Base-by-base conservation (phyloP, 2,113 vertebrate genomes). In the Pterocles orientalis region DNA sequence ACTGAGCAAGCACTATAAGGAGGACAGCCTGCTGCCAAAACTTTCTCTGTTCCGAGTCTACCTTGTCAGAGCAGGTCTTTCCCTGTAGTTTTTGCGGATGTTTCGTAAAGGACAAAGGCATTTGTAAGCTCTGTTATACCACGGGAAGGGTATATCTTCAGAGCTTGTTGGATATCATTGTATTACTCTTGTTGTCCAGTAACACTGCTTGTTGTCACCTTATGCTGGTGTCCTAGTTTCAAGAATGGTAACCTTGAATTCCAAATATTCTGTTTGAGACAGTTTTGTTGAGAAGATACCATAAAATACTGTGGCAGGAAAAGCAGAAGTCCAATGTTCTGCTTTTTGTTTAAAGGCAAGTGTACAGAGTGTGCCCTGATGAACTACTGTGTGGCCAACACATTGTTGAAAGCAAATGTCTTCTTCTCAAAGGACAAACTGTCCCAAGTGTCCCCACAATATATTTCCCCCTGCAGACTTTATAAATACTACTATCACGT, bases 281-380 rank as follows among this genome's bases (percentile, higher is more conserved):
- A 82, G 0, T 93, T 85, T 82, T 75, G 18, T 87, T 83, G 39
- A 82, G 62, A 54, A 56, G 12, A 45, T 69, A 48, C 11, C 2
- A 5, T 80, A 73, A 73, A 80, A 34, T 80, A 76, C 56, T 79
- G 26, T 41, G 6, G 53, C 19, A 82, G 19, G 19, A 68, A 92
- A 93, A 54, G 7, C 25, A 41, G 29, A 91, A 84, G 18, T 39
- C 17, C 7, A 69, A 15, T 43, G 34, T 26, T 79, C 76, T 92
- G 19, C 26, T 56, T 93, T 91, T 66, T 81, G 17, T 45, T 90
- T 51, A 51, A 70, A 92, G 68, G 8, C 25, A 57, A 66, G 28
- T 1, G 1, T 41, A 54, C 0, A 0, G 10, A 48, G 3, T 21
- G 31, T 65, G 25, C 19, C 34, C 39, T 2, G 0, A n/a, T 47